Percentiles rank a stretch among this genome's conserved stretches.
Evolutionary conservation across 2,797 vertebrate species (phyloP).

Genomic region (Syngnathus rostellatus): DNA sequence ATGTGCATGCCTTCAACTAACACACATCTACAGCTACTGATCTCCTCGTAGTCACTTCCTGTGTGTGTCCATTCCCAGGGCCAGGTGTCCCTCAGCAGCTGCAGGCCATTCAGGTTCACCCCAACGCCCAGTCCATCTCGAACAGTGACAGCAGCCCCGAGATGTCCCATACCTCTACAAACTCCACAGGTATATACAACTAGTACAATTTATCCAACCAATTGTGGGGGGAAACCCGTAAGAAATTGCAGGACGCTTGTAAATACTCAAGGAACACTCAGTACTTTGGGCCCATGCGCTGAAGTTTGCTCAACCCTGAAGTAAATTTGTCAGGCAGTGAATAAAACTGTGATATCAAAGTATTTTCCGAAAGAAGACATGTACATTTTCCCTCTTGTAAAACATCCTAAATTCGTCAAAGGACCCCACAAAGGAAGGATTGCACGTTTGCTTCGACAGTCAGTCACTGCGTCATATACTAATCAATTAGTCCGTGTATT

Average conservation of each 20-base stretch:
- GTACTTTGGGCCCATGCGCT: too few relatives aligned
- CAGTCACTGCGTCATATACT: background rate
- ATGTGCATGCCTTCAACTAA: background rate
- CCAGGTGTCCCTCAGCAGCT: slow-evolving; percentile 87
- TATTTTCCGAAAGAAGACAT: too few relatives aligned
- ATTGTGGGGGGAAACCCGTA: too few relatives aligned
- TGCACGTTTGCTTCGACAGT: background rate
- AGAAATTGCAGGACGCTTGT: too few relatives aligned
- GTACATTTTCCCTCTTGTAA: background rate
- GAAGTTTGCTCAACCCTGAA: too few relatives aligned
- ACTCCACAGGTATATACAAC: slow-evolving; percentile 78
- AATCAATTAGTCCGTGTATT: background rate
- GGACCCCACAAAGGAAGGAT: background rate
- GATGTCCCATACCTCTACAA: slow-evolving; percentile 85
- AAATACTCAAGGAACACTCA: too few relatives aligned
- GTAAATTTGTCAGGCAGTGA: too few relatives aligned
- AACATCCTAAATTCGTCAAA: background rate
- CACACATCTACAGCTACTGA: background rate
- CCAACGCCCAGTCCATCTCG: slow-evolving; percentile 77
- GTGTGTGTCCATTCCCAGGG: slow-evolving; percentile 63
- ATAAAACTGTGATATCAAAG: too few relatives aligned
- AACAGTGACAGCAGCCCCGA: slow-evolving; percentile 85
- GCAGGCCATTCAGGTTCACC: slow-evolving; percentile 93
- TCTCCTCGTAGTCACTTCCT: background rate
- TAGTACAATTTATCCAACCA: background rate